Evolutionary conservation across 1,140 invertebrate genomes (phyloP), one percentile per base, ranked within the genome.

Genomic region (Euura lappo): DNA sequence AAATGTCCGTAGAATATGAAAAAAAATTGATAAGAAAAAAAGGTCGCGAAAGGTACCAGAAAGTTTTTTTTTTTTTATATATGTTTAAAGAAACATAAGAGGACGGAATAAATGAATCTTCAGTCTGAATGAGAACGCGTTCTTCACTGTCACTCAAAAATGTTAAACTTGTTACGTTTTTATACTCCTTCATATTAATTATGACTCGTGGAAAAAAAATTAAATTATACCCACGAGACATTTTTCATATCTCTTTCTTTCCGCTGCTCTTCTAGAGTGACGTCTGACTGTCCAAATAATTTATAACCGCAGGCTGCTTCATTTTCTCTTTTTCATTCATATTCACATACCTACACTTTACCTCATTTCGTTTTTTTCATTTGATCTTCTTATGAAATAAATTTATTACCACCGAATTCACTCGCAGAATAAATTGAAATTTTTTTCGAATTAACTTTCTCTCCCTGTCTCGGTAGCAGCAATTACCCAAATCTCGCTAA

Each of bases 151-250:
- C 51, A n/a, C 51, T 60, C 51, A n/a, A n/a, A 60, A 60, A 60
- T 60, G 51, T n/a, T 60, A 60, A 60, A 60, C 51, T 60, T 60
- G 51, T 60, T 60, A 60, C 51, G 51, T 60, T 60, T 60, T 60
- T 60, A 60, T n/a, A n/a, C 51, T 60, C 8, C 8, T 8, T n/a
- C 8, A 11, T 60, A 60, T 60, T n/a, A 60, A 6, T n/a, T 60
- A 60, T 5, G 51, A 3, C 51, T 4, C 13, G 13, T 11, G 51
- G 51, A n/a, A 60, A n/a, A 8, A n/a, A 60, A n/a, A 60, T 60
- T 60, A 60, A 60, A 60, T 60, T 60, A 60, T 28, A 28, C 51
- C 51, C 51, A 60, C 51, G 51, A 60, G 13, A 60, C 5, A 60
- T n/a, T 60, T 60, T 60, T 3, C 6, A 60, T n/a, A 60, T 4